A percentile compares a stretch with the other conserved stretches of the same genome.
These are phyloP conservation scores for Pseudotriccus pelzelni DNA, from an alignment of 2,797 vertebrate genomes.

Conservation along the genomic window DNA sequence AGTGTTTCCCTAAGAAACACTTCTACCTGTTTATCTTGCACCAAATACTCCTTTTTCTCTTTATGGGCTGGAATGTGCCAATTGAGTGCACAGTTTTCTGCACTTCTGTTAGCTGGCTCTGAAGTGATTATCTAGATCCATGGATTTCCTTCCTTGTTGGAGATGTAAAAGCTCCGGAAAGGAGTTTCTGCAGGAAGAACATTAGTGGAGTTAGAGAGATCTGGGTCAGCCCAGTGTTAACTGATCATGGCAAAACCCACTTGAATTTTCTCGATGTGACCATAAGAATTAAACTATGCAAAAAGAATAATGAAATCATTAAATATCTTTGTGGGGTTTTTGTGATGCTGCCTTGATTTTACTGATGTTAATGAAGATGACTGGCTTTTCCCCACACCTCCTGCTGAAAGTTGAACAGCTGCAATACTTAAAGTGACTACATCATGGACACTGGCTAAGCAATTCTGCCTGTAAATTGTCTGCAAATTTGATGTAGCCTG, in stretches of 20 bases:
- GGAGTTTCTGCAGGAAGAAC: background rate
- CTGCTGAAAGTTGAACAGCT: background rate
- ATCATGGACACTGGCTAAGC: background rate
- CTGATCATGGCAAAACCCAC: background rate
- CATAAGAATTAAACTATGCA: background rate
- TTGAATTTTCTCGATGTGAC: background rate
- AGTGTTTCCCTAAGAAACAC: background rate
- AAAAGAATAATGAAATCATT: background rate
- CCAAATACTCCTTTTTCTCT: background rate
- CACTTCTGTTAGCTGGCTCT: constrained; percentile 4
- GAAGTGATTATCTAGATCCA: background rate
- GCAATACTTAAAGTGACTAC: background rate
- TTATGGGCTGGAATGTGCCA: constrained; percentile 24
- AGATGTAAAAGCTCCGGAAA: background rate
- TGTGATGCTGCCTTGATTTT: background rate
- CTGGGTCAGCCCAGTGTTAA: background rate
- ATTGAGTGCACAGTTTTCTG: background rate
- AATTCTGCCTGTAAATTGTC: background rate
- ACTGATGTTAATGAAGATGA: background rate
- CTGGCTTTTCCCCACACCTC: background rate
- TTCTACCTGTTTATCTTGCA: constrained; percentile 42
- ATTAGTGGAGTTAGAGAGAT: background rate
- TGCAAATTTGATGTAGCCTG: background rate
- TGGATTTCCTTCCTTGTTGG: background rate
- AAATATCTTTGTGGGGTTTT: background rate